Evolutionary conservation across 2,888 invertebrate species (phyloP).

Genomic region (Acronicta psi): DNA sequence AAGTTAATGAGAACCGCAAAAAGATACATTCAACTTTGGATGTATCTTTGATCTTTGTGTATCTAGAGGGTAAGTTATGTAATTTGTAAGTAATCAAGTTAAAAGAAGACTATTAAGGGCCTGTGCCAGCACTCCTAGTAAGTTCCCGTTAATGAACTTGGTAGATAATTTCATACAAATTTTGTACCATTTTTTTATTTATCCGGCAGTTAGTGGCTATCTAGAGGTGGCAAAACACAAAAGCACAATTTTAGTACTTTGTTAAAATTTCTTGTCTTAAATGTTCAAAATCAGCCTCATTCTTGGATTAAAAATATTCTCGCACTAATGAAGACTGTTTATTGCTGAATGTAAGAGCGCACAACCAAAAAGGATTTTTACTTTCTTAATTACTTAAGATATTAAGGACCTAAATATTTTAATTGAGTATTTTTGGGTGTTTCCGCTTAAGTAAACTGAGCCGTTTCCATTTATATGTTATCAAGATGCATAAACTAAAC

Average conservation of each 20-base stretch:
- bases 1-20: too few relatives aligned
- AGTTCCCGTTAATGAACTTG: too few relatives aligned
- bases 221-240: too few relatives aligned
- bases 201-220: too few relatives aligned
- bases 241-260: not conserved
- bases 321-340: slow-evolving; percentile 26
- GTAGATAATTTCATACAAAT: too few relatives aligned
- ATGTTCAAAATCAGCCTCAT: not conserved
- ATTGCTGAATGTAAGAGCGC: slow-evolving; percentile 17
- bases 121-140: too few relatives aligned
- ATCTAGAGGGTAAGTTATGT: too few relatives aligned
- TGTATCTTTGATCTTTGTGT: too few relatives aligned
- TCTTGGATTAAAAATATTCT: slow-evolving; percentile 16
- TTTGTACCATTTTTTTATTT: too few relatives aligned
- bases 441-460: slow-evolving; percentile 12
- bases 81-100: too few relatives aligned
- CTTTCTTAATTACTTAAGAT: slow-evolving; percentile 20
- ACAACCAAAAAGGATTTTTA: slow-evolving; percentile 19
- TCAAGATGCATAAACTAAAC: slow-evolving; percentile 30
- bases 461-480: slow-evolving; percentile 21
- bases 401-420: slow-evolving; percentile 12
- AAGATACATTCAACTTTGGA: too few relatives aligned
- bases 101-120: too few relatives aligned
- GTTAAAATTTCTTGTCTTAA: not conserved
- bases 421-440: slow-evolving; percentile 9